These are phyloP conservation scores for Muntiacus reevesi DNA, from an alignment of 2,113 vertebrate genomes.

Conservation along the genomic window DNA sequence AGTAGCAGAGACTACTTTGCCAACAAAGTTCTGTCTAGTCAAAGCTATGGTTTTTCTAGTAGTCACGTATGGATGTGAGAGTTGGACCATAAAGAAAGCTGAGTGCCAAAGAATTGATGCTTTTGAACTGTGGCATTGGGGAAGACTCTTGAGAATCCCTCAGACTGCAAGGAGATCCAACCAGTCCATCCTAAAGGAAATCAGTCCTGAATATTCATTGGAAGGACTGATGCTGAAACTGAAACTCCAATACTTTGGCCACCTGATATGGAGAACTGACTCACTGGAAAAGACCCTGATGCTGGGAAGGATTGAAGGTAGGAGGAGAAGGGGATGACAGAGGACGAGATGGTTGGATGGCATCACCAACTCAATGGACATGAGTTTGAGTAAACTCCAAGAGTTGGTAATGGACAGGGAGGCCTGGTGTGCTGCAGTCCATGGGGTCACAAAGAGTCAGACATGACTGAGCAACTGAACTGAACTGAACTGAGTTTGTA, in stretches of 20 bases:
- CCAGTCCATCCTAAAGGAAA: neutral
- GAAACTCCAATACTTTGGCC: neutral
- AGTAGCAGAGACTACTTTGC: no score
- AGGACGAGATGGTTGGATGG: neutral
- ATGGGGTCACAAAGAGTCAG: neutral
- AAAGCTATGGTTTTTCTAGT: no score
- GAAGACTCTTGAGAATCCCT: neutral
- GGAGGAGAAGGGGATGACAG: neutral
- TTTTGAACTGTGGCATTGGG: neutral
- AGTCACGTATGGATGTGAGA: neutral
- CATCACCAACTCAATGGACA: neutral
- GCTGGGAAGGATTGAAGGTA: neutral
- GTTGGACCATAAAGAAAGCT: neutral
- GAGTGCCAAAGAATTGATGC: neutral
- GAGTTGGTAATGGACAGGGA: neutral
- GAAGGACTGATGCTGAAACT: neutral
- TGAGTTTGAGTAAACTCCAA: neutral
- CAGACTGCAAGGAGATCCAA: neutral
- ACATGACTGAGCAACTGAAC: neutral
- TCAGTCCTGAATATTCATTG: neutral
- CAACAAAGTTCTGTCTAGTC: no score
- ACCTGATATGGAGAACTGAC: neutral
- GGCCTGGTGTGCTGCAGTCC: neutral
- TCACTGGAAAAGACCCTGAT: neutral
- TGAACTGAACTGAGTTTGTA: neutral